phyloP scores from a whole-genome alignment of 2,797 vertebrate species.

The Sebastes matsubarae region DNA sequence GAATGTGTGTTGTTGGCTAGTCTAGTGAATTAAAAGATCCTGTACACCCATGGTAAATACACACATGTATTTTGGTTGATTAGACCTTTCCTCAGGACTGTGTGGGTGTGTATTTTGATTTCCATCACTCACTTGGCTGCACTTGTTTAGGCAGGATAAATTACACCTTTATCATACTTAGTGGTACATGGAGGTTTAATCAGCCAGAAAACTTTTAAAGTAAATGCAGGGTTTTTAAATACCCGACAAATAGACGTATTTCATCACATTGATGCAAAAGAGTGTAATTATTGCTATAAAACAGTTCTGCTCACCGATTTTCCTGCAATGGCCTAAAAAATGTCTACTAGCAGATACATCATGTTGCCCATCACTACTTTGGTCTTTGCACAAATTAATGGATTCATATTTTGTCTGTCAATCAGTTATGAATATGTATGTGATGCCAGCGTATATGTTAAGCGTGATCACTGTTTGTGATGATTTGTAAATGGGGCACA shows the following conservation, averaged over 20 bases:
- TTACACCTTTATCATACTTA: background rate
- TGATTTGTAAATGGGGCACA: conserved; percentile 64
- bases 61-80: background rate
- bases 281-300: background rate
- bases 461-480: conserved; percentile 17
- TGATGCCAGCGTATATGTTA: background rate
- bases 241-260: background rate
- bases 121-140: background rate
- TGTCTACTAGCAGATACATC: background rate
- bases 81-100: background rate
- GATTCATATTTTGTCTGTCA: background rate
- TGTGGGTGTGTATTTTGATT: background rate
- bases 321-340: background rate
- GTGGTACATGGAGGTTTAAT: background rate
- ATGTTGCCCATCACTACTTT: background rate
- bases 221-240: background rate
- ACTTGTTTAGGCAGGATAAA: background rate
- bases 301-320: background rate
- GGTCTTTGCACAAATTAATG: background rate
- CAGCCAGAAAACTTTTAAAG: background rate
- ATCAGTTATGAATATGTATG: background rate
- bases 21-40: background rate
- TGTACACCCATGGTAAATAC: background rate
- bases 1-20: background rate
- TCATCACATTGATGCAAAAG: background rate